Percentiles rank a stretch among this genome's conserved stretches.
These are phyloP conservation scores for Triplophysa tibetana DNA, from an alignment of 2,113 vertebrate genomes.

Conservation along the genomic window DNA sequence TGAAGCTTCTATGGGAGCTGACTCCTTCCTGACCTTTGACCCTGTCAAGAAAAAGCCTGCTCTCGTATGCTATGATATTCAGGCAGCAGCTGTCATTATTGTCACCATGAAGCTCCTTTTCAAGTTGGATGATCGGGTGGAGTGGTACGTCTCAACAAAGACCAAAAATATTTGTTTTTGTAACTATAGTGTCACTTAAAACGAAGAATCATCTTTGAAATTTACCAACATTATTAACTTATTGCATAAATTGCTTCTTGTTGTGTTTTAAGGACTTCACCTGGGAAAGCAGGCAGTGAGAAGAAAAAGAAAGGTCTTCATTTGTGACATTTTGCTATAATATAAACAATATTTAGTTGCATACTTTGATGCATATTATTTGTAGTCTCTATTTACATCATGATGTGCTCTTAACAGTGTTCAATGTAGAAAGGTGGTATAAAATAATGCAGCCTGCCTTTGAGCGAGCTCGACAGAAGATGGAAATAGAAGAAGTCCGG, in stretches of 20 bases:
- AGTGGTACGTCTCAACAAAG: slow-evolving; percentile 78
- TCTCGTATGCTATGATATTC: slow-evolving; percentile 81
- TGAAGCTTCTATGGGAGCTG: slow-evolving; percentile 67
- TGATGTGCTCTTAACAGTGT: slow-evolving; percentile 31
- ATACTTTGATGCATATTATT: not conserved
- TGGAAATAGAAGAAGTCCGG: slow-evolving; percentile 38
- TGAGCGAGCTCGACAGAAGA: slow-evolving; percentile 40
- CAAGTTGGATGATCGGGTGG: slow-evolving; percentile 81
- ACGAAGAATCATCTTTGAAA: not conserved
- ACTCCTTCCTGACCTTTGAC: slow-evolving; percentile 72
- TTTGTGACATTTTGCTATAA: not conserved
- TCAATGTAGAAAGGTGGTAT: slow-evolving; percentile 53
- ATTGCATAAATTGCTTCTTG: not conserved
- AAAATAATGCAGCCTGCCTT: slow-evolving; percentile 44
- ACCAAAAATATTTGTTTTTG: not conserved
- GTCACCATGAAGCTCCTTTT: slow-evolving; percentile 87
- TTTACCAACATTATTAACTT: not conserved
- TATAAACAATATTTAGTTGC: not conserved
- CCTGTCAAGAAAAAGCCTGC: slow-evolving; percentile 48
- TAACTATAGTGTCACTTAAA: not conserved
- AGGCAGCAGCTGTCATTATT: slow-evolving; percentile 81
- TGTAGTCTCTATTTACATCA: not conserved
- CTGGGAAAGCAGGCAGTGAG: not conserved
- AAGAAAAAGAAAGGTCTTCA: slow-evolving; percentile 30
- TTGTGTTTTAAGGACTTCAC: slow-evolving; percentile 38